phyloP scores from a whole-genome alignment of 2,888 invertebrate species.

The Drosophila diplacantha region DNA sequence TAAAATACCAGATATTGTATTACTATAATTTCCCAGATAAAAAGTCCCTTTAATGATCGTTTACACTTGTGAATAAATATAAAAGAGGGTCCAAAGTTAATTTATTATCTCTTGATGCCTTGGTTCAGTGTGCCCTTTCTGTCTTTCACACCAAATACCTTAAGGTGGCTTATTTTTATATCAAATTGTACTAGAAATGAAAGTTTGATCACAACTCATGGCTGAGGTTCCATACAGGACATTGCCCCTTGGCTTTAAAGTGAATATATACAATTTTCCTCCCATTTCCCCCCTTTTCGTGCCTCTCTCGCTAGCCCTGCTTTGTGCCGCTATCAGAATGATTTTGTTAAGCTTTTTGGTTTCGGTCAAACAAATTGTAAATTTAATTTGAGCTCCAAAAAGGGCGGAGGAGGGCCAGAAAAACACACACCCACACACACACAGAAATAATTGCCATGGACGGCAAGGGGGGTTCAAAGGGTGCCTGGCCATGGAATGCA shows the following conservation, averaged over 20 bases:
- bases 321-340: slow-evolving; percentile 6
- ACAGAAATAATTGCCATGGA: slow-evolving; percentile 20
- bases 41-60: too few species aligned
- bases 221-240: neutral
- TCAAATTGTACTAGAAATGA: neutral
- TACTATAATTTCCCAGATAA: too few species aligned
- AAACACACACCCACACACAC: slow-evolving; percentile 13
- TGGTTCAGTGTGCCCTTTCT: neutral
- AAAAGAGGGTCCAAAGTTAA: neutral
- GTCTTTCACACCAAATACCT: neutral
- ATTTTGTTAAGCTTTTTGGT: slow-evolving; percentile 21
- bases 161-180: neutral
- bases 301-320: neutral
- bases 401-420: slow-evolving; percentile 3
- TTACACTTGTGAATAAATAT: neutral
- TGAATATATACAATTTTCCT: neutral
- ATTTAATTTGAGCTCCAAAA: slow-evolving; percentile 27
- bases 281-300: neutral
- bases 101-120: neutral
- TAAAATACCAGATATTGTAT: neutral
- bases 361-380: slow-evolving; percentile 26
- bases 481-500: slow-evolving; percentile 9
- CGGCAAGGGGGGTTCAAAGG: slow-evolving; percentile 9
- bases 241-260: neutral
- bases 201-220: neutral